Base-by-base conservation (phyloP, 2,113 vertebrate genomes). In the Perca fluviatilis region DNA sequence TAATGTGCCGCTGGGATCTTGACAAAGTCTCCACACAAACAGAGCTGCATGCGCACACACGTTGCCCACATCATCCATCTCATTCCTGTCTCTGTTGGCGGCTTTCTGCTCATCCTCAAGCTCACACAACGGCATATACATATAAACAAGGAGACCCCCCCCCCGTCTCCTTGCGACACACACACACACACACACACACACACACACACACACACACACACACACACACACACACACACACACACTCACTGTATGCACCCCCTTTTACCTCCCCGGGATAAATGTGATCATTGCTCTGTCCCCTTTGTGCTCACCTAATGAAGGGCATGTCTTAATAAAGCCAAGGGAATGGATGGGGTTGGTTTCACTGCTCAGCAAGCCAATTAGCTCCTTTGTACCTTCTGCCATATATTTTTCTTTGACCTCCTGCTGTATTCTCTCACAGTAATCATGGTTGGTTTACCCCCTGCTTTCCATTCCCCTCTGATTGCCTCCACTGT, bases 281-380 rank as follows among this genome's bases (percentile, higher is more conserved):
- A 73, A 85, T 77, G 83, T 79, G 86, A 90, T 92, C 80, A 86
- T 71, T 79, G 63, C 60, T 65, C 10, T 46, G 66, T 80, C 90
- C 79, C 82, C 77, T 84, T 65, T 81, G 77, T 80, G 75, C 77
- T 77, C 72, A 75, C 74, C 83, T 91, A 91, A 93, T 81, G 76
- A 90, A 91, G 91, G 91, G 80, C 89, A 87, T 40, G 82, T 92
- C 90, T 91, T 88, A 88, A 91, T 91, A 90, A 93, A 92, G 90
- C 86, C 65, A 23, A 7, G 58, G 67, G 80, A 89, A 89, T 74
- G 76, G 83, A 89, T 83, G 85, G 67, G n/a, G 74, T 62, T 60
- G 70, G 19, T 70, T 91, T 80, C 68, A 56, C 63, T 51, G 77
- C 85, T 83, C 88, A 80, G 89, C 46, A 76, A 84, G 79, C 83